Percentiles rank a stretch among this genome's conserved stretches.
phyloP scores from a whole-genome alignment of 2,113 vertebrate genomes.

The Microcebus tavaratra region DNA sequence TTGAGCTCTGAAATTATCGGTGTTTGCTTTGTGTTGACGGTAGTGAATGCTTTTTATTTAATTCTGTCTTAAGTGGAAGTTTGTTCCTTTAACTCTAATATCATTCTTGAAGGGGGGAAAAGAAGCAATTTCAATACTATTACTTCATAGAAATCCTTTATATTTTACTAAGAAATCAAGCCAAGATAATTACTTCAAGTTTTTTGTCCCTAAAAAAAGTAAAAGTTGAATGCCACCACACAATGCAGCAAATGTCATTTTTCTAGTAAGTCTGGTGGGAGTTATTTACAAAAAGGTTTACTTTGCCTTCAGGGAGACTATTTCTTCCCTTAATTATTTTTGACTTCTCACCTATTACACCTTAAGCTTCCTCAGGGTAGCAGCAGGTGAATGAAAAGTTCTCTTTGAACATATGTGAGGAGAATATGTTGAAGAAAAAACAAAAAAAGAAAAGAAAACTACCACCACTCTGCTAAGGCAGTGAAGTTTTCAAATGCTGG shows the following conservation, averaged over 20 bases:
- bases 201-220: conserved; percentile 44
- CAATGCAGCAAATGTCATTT: conserved; percentile 15
- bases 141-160: conserved; percentile 39
- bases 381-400: conserved; percentile 46
- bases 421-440: not conserved
- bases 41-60: conserved; percentile 64
- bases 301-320: not conserved
- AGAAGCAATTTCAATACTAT: not conserved
- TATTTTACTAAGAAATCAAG: conserved; percentile 66
- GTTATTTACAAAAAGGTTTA: conserved; percentile 66
- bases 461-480: conserved; percentile 27
- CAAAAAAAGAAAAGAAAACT: not conserved
- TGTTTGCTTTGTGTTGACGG: conserved; percentile 58
- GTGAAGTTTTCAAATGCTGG: conserved; percentile 23
- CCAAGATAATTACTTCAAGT: conserved; percentile 68
- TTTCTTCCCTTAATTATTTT: conserved; percentile 53
- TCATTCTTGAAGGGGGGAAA: not conserved
- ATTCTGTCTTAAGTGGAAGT: conserved; percentile 54
- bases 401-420: conserved; percentile 21
- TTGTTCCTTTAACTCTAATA: conserved; percentile 49
- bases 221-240: not conserved
- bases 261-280: conserved; percentile 29
- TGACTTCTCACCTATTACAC: conserved; percentile 51
- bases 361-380: conserved; percentile 39
- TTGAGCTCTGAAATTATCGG: conserved; percentile 66